These are phyloP conservation scores for Rhyacophila evoluta DNA, from an alignment of 2,888 invertebrate species.

Conservation along the genomic window DNA sequence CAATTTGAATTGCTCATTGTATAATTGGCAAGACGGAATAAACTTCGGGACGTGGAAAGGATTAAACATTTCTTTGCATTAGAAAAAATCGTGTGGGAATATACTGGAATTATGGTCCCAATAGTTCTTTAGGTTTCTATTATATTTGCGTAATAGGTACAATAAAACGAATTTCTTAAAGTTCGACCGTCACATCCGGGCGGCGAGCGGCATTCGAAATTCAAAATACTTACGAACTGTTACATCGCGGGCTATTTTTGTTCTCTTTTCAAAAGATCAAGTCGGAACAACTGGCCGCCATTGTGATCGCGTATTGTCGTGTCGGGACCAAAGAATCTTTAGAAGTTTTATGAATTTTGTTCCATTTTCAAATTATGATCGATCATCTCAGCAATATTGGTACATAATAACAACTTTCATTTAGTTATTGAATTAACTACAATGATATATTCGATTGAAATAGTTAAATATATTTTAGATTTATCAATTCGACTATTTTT, in stretches of 20 bases:
- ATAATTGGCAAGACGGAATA: no score
- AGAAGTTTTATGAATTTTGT: not conserved
- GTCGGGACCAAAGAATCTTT: not conserved
- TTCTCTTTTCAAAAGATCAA: conserved; percentile 22
- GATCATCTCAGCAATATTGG: no score
- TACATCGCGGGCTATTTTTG: conserved; percentile 13
- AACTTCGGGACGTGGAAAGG: no score
- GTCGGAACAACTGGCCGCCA: conserved; percentile 22
- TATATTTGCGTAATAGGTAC: not conserved
- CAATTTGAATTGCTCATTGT: no score
- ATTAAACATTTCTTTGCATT: not conserved
- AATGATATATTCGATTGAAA: no score
- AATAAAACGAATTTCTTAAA: not conserved
- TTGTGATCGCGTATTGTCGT: not conserved
- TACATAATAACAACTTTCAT: no score
- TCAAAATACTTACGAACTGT: not conserved
- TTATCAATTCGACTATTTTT: no score
- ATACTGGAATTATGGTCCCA: not conserved
- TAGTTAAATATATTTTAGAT: no score
- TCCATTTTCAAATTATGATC: conserved; percentile 18
- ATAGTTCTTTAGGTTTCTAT: not conserved
- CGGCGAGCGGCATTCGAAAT: not conserved
- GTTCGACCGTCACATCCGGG: conserved; percentile 22
- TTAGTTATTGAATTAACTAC: no score
- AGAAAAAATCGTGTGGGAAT: not conserved